Evolutionary conservation across 2,797 vertebrate genomes (phyloP).

Genomic region (Danio aesculapii): DNA sequence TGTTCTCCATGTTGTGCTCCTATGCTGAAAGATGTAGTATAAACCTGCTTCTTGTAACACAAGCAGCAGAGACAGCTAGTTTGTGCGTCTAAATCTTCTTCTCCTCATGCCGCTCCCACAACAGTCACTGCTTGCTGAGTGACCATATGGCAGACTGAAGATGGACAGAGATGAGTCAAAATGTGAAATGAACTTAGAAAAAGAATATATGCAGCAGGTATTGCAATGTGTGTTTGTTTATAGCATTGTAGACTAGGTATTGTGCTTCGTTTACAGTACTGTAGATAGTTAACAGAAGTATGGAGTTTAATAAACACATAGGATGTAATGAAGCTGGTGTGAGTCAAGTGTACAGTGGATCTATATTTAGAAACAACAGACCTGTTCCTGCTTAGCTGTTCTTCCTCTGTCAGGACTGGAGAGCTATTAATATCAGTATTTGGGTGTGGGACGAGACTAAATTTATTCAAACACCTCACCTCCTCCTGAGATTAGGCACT

Average conservation of each 20-base stretch:
- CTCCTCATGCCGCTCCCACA: conserved; percentile 56
- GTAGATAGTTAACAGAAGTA: not conserved
- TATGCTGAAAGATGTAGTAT: conserved; percentile 53
- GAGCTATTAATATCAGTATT: conserved; percentile 5
- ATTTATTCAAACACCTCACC: not conserved
- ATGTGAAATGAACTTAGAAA: not conserved
- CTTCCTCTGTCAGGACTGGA: not conserved
- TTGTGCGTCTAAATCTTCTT: conserved; percentile 27
- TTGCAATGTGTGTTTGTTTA: not conserved
- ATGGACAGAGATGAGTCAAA: conserved; percentile 44
- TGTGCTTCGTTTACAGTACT: not conserved
- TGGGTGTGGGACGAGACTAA: not conserved
- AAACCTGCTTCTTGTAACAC: conserved; percentile 38
- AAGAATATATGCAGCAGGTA: not conserved
- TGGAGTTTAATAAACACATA: not conserved
- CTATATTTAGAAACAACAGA: conserved; percentile 38
- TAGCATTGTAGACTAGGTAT: not conserved
- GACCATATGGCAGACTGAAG: conserved; percentile 73
- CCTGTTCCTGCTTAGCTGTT: not conserved
- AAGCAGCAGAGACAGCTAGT: conserved; percentile 17
- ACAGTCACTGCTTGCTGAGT: conserved; percentile 69
- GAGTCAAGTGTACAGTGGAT: not conserved
- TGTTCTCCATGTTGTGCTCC: not conserved
- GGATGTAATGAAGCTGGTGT: not conserved
- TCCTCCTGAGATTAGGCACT: not conserved